Conservation (phyloP, 2,888 invertebrate genomes). For the Cylloceria caligata region DNA sequence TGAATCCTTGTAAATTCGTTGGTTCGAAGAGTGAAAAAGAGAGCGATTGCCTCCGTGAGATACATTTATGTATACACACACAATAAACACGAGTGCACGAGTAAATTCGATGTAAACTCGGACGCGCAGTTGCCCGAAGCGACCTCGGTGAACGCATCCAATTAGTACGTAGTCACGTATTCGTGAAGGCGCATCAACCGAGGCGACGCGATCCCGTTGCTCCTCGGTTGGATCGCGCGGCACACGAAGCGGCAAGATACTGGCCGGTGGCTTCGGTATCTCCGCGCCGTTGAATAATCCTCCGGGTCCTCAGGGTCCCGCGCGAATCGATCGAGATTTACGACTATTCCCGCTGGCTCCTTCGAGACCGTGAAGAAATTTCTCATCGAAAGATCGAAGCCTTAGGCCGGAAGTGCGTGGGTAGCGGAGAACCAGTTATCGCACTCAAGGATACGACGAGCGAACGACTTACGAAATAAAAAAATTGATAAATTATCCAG, state of each 20-base stretch:
- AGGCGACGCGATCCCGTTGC: conserved; percentile 61
- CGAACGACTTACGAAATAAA: neutral
- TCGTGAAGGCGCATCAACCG: conserved; percentile 52
- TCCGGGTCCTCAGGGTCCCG: neutral
- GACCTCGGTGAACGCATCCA: conserved; percentile 54
- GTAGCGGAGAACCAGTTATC: conserved; percentile 62
- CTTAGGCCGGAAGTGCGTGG: conserved; percentile 66
- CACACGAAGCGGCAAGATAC: conserved; percentile 9
- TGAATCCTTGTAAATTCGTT: conserved; percentile 2
- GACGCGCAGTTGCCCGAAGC: neutral
- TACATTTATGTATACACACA: conserved; percentile 1
- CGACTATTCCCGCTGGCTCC: conserved; percentile 19
- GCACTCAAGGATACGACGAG: conserved; percentile 44
- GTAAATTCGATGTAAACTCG: conserved; percentile 32
- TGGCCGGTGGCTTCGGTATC: neutral
- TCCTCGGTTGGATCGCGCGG: conserved; percentile 2
- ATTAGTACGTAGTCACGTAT: conserved; percentile 69
- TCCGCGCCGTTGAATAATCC: conserved; percentile 3
- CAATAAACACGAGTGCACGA: conserved; percentile 10
- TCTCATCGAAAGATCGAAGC: conserved; percentile 56
- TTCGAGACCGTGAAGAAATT: conserved; percentile 35
- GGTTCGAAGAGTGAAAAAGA: conserved; percentile 6
- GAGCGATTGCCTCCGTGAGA: neutral
- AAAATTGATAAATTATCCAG: neutral
- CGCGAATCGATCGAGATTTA: conserved; percentile 50